Base-by-base conservation (phyloP, 2,888 invertebrate species). In the Stenichneumon culpator region DNA sequence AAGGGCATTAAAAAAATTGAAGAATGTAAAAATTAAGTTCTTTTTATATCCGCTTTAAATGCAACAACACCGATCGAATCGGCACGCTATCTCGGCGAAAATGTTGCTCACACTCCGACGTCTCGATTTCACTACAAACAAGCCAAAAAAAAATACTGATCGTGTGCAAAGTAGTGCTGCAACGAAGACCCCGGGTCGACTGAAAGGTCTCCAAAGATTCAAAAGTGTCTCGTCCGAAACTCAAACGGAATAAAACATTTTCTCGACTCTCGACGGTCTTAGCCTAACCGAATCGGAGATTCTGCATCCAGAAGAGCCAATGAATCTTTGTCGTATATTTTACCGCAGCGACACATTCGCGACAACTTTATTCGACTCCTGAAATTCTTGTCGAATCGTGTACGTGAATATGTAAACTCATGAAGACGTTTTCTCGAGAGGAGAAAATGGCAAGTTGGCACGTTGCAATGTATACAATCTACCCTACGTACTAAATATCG, bases 371-470 rank as follows among this genome's bases (percentile, higher is more conserved):
- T 47, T 69, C 47, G 22, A 19, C 22, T 25, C 6, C 52, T 25
- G 32, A 77, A 68, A 81, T 75, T 44, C 57, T 25, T 32, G 74
- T 19, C 22, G 25, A 67, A 77, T 82, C 82, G 82, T 82, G 82
- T 72, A 44, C 65, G 77, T 78, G 77, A 82, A 77, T 82, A 78
- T 82, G 77, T 78, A 82, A 82, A 54, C 72, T 44, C 63, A 78
- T 57, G 44, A 57, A 36, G 7, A 65, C 50, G 72, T 67, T 65
- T 47, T 67, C 67, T 47, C 70, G 44, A 52, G 75, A n/a, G 54
- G 65, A 47, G 54, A 72, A 82, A 72, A 82, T 57, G 32, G 72
- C 82, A 67, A 73, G 60, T 19, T 19, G 9, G 36, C 82, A 78
- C 65, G 69, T 50, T 60, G 11, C 67, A 22, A 44, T n/a, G 9